Evolutionary conservation across 2,113 vertebrate genomes (phyloP).

Genomic region (Rafetus swinhoei): DNA sequence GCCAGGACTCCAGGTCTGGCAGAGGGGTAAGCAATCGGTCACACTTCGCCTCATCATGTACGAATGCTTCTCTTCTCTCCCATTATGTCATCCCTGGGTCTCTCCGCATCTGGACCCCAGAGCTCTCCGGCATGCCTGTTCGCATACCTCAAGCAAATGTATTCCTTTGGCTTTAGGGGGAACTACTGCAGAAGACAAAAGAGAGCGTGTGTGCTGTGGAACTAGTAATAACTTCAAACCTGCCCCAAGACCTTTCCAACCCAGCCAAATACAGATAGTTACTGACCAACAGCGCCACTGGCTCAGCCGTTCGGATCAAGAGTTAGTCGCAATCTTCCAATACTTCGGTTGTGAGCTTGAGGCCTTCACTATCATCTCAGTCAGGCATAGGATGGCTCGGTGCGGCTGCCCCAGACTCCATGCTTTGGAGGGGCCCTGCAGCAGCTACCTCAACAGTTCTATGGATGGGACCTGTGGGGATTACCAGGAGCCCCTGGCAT

Average conservation of each 20-base stretch:
- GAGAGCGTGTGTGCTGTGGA: background rate
- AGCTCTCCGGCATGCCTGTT: background rate
- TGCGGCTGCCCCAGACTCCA: too few relatives aligned
- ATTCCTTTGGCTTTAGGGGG: background rate
- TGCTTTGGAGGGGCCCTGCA: too few relatives aligned
- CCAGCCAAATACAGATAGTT: background rate
- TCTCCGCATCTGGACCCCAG: conserved; percentile 26
- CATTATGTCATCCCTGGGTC: background rate
- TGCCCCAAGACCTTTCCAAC: background rate
- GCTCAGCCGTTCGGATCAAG: background rate
- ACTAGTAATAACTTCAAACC: background rate
- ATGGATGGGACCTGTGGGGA: too few relatives aligned
- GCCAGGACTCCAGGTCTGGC: background rate
- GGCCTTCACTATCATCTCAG: background rate
- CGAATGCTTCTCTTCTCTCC: background rate
- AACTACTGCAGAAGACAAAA: background rate
- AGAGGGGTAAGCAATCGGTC: background rate
- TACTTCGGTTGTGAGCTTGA: background rate
- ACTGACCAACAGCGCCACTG: background rate
- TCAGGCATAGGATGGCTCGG: too few relatives aligned
- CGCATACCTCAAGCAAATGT: background rate
- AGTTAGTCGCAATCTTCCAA: background rate
- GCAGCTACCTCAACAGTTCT: too few relatives aligned
- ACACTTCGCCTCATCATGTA: background rate
- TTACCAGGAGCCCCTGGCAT: too few relatives aligned